Evolutionary conservation across 2,797 vertebrate genomes (phyloP).

Genomic region (Spea hammondii): DNA sequence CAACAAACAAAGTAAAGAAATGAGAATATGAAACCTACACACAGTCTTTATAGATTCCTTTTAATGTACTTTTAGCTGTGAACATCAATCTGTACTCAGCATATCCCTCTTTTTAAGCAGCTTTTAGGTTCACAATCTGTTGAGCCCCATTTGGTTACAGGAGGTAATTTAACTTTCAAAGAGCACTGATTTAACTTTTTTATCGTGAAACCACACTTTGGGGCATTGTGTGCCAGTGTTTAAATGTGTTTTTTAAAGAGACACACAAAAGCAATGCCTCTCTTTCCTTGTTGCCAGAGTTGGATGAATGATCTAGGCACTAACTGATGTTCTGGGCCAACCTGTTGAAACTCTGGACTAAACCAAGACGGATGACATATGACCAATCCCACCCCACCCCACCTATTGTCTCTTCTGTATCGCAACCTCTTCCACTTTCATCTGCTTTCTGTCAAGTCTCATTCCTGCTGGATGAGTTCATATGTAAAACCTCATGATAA

Average conservation of each 20-base stretch:
- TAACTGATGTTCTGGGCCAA: background rate
- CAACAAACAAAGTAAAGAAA: too few relatives aligned
- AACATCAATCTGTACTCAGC: background rate
- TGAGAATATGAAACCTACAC: too few relatives aligned
- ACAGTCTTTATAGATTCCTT: background rate
- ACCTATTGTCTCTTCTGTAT: background rate
- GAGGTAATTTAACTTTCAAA: background rate
- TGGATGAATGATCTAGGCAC: background rate
- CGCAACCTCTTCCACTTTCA: background rate
- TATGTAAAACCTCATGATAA: background rate
- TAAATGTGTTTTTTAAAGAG: too few relatives aligned
- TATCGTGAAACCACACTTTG: too few relatives aligned
- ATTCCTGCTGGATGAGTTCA: background rate
- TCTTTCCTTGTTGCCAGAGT: background rate
- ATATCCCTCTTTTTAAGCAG: background rate
- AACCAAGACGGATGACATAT: background rate
- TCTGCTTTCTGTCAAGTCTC: background rate
- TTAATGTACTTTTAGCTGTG: background rate
- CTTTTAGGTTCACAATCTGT: background rate
- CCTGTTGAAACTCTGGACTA: background rate
- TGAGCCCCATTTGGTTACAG: background rate
- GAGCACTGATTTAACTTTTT: too few relatives aligned
- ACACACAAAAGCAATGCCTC: background rate
- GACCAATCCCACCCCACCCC: background rate
- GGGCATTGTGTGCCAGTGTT: too few relatives aligned